These are phyloP conservation scores for Psittacula cyanocephala DNA, from an alignment of 2,113 vertebrate species.

Conservation along the genomic window DNA sequence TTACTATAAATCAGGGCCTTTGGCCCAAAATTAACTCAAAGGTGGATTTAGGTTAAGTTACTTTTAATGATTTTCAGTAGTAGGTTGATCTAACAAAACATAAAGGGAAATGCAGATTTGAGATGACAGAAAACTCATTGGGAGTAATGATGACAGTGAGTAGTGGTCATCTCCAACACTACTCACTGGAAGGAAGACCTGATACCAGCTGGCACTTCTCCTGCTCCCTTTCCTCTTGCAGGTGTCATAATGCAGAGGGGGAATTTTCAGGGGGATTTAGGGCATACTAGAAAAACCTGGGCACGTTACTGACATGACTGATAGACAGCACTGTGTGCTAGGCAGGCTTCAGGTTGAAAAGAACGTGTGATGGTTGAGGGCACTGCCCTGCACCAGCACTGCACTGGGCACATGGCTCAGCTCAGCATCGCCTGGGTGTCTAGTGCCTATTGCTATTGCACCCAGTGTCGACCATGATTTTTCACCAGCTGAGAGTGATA, in stretches of 20 bases:
- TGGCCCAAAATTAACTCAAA: conserved; percentile 7
- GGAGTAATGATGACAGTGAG: not conserved
- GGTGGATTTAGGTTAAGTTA: conserved; percentile 4
- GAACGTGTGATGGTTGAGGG: fast-evolving
- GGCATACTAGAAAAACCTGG: not conserved
- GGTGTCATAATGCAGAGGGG: not conserved
- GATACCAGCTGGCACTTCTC: not conserved
- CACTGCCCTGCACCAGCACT: not conserved
- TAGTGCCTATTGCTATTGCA: not conserved
- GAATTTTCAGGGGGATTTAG: not conserved
- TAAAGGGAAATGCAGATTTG: not conserved
- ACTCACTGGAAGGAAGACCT: not conserved
- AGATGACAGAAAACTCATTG: fast-evolving
- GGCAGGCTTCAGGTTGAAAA: not conserved
- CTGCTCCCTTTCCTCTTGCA: not conserved
- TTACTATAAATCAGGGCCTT: conserved; percentile 18
- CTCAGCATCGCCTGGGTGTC: not conserved
- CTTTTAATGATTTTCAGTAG: conserved; percentile 8
- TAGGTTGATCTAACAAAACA: not conserved
- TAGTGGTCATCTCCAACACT: not conserved
- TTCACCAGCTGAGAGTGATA: not conserved
- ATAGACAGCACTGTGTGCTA: not conserved
- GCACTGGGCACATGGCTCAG: not conserved
- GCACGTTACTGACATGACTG: fast-evolving
- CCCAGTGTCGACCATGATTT: not conserved